Evolutionary conservation across 2,113 vertebrate genomes (phyloP), one percentile per base, ranked within the genome.

Genomic region (Pimephales promelas): DNA sequence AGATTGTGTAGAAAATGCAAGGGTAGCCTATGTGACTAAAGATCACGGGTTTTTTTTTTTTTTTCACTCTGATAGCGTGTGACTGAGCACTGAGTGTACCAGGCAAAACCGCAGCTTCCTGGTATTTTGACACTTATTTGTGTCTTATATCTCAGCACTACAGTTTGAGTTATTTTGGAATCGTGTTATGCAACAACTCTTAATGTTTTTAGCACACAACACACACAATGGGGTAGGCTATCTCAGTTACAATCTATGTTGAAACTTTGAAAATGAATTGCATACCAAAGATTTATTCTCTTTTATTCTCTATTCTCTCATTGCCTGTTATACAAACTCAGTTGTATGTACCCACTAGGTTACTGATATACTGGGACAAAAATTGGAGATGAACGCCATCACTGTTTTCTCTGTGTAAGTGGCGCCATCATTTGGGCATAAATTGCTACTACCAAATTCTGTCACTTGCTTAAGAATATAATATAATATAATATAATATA

Each of bases 81-180:
- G 14, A 54, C 1, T 47, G 11, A 47, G 40, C 45, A 54, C 1
- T 47, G 11, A 47, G 40, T 56, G 83, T 82, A 57, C 62, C 52
- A 36, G 56, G 83, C 28, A 16, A 75, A 85, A 85, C 76, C 83
- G 1, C 83, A 34, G 73, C 61, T 85, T 87, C 83, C 83, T 87
- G 81, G 64, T n/a, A 59, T 66, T 59, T 83, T 16, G 43, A 40
- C 20, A 64, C 45, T 13, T 14, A 56, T 49, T 36, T 24, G 59
- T 64, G 8, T 24, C 22, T 54, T 18, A 45, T 36, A 68, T 28
- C 64, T 78, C 59, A 28, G 66, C 4, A 70, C 26, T 28, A n/a
- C 20, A 34, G 3, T 2, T 31, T 7, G 16, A 78, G 20, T 59
- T 61, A 26, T 45, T 61, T 26, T 49, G 14, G 14, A 73, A 62